Evolutionary conservation across 2,113 vertebrate species (phyloP).

Genomic region (Trogon melanurus): DNA sequence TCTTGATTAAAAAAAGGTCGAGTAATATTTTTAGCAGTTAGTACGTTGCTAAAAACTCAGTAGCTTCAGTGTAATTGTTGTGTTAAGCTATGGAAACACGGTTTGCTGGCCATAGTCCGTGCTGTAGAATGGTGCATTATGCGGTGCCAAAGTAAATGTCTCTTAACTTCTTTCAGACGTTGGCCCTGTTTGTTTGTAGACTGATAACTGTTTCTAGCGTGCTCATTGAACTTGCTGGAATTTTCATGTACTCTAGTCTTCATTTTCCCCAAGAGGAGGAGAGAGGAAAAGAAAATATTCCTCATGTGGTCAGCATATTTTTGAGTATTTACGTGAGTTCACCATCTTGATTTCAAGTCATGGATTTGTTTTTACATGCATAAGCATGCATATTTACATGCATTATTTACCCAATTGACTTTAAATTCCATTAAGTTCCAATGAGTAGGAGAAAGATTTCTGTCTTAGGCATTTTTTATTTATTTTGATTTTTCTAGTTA

Average conservation of each 20-base stretch:
- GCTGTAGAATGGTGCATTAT: constrained; percentile 50
- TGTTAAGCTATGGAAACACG: constrained; percentile 60
- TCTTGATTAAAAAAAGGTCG: constrained; percentile 65
- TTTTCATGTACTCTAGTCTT: constrained; percentile 72
- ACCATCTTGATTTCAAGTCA: constrained; percentile 83
- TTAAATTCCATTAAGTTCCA: constrained; percentile 85
- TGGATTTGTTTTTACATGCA: constrained; percentile 84
- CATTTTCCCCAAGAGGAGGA: constrained; percentile 68
- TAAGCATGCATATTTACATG: constrained; percentile 83
- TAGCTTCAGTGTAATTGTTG: constrained; percentile 62
- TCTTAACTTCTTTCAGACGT: constrained; percentile 56
- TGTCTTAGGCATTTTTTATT: constrained; percentile 77
- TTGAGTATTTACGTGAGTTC: constrained; percentile 78
- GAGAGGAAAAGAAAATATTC: constrained; percentile 73
- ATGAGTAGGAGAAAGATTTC: constrained; percentile 74
- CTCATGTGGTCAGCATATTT: constrained; percentile 73
- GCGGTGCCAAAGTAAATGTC: constrained; percentile 68
- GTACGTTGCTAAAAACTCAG: constrained; percentile 58
- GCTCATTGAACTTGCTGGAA: constrained; percentile 78
- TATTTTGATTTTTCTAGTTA: constrained; percentile 78
- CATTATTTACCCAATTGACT: constrained; percentile 78
- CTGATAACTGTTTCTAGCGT: constrained; percentile 57
- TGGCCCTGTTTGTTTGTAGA: constrained; percentile 67
- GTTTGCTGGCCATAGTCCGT: constrained; percentile 63
- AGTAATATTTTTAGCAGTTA: constrained; percentile 68